phyloP scores from a whole-genome alignment of 1,140 invertebrate genomes.

The Paraescarpia echinospica region DNA sequence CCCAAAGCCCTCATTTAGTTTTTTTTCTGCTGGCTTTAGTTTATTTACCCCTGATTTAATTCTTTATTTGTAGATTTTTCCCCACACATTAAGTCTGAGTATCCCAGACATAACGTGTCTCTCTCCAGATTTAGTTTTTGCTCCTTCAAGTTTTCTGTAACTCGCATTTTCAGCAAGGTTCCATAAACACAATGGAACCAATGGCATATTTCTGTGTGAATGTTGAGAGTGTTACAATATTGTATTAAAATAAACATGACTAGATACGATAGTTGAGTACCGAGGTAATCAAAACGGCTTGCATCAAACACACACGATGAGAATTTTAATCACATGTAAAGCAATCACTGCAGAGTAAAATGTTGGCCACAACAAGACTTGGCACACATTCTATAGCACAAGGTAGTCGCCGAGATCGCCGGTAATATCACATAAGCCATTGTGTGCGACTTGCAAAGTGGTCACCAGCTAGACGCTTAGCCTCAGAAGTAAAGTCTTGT shows the following conservation, averaged over 20 bases:
- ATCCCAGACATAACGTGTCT: not conserved
- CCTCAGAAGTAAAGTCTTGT: not conserved
- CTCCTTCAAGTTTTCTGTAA: no score
- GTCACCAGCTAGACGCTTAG: not conserved
- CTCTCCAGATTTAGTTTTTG: not conserved
- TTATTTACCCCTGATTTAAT: not conserved
- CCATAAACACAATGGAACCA: not conserved
- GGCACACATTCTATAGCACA: not conserved
- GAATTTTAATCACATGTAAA: not conserved
- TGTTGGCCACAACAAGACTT: no score
- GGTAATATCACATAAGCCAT: constrained; percentile 5
- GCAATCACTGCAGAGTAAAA: not conserved
- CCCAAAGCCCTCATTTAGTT: not conserved
- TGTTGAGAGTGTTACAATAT: not conserved
- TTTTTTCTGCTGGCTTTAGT: not conserved
- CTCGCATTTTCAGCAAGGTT: no score
- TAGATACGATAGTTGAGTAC: not conserved
- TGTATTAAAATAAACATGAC: not conserved
- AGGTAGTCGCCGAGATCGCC: not conserved
- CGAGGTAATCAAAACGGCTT: not conserved
- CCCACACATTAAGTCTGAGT: no score
- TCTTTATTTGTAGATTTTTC: not conserved
- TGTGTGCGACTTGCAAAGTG: not conserved
- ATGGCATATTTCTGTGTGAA: not conserved
- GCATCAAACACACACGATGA: not conserved